A percentile compares a stretch with the other conserved stretches of the same genome.
These are phyloP conservation scores for Archips xylosteana DNA, from an alignment of 2,888 invertebrate species.

Conservation along the genomic window DNA sequence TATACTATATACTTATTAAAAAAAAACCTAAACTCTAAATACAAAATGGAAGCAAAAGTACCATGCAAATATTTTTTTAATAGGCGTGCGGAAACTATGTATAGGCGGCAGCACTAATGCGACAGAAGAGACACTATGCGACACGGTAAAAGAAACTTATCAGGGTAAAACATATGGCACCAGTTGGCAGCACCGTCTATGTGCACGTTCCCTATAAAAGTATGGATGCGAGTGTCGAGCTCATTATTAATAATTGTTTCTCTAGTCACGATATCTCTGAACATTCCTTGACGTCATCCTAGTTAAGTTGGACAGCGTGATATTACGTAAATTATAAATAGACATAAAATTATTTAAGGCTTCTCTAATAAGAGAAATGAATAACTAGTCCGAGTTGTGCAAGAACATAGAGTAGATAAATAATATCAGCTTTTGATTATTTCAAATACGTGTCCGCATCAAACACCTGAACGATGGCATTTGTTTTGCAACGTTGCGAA, in stretches of 20 bases:
- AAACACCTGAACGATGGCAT: neutral
- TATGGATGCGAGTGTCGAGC: conserved; percentile 42
- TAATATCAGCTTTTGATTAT: conserved; percentile 32
- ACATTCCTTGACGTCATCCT: conserved; percentile 36
- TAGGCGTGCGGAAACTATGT: too few species aligned
- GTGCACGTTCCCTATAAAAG: neutral
- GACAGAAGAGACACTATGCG: too few species aligned
- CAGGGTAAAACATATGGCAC: too few species aligned
- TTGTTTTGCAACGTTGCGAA: conserved; percentile 21
- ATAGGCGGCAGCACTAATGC: too few species aligned
- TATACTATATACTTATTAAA: too few species aligned
- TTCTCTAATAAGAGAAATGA: conserved; percentile 56
- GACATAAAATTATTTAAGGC: conserved; percentile 63
- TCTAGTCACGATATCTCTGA: conserved; percentile 53
- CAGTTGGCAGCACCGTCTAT: too few species aligned
- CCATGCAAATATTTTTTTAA: too few species aligned
- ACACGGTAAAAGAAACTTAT: too few species aligned
- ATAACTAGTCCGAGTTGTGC: conserved; percentile 73
- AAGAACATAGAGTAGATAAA: conserved; percentile 50
- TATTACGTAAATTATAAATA: conserved; percentile 72
- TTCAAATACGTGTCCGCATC: neutral
- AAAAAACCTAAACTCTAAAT: too few species aligned
- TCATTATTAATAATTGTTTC: conserved; percentile 37
- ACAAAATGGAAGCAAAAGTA: too few species aligned
- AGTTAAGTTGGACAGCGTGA: conserved; percentile 60